Conservation (phyloP, 2,888 invertebrate genomes). For the Amphiduros pacificus region DNA sequence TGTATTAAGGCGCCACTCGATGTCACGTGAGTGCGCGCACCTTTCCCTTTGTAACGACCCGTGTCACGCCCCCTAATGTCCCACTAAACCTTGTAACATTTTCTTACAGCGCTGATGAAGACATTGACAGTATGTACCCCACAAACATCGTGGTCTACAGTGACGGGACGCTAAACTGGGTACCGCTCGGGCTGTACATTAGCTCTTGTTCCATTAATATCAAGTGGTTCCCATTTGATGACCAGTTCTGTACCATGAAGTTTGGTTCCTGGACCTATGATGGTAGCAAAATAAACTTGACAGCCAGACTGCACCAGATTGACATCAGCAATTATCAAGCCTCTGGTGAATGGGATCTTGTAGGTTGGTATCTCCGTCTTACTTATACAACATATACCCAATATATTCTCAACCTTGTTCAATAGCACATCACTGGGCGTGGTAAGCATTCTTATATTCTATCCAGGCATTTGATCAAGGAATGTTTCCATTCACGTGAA, state of each 20-base stretch:
- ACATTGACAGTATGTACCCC: conserved; percentile 36
- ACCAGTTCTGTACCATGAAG: conserved; percentile 36
- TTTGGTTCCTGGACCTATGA: conserved; percentile 42
- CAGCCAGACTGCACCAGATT: conserved; percentile 19
- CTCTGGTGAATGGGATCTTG: conserved; percentile 35
- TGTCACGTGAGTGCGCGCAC: too few species aligned
- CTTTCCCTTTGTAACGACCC: too few species aligned
- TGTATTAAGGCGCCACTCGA: too few species aligned
- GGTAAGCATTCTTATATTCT: too few species aligned
- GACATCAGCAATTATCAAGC: conserved; percentile 31
- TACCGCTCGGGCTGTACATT: conserved; percentile 35
- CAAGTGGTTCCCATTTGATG: conserved; percentile 37
- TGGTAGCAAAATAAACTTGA: conserved; percentile 35
- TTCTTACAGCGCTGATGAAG: conserved; percentile 34
- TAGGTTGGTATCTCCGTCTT: conserved; percentile 25
- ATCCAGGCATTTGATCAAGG: too few species aligned
- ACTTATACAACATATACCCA: too few species aligned
- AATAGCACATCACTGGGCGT: too few species aligned
- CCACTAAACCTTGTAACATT: too few species aligned
- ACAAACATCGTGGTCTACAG: conserved; percentile 33
- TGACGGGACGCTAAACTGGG: conserved; percentile 31
- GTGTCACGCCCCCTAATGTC: too few species aligned
- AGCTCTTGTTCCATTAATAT: conserved; percentile 36
- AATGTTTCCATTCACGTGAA: too few species aligned
- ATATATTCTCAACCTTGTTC: too few species aligned